Percentiles rank a stretch among this genome's conserved stretches.
These are phyloP conservation scores for Pontoporia blainvillei DNA, from an alignment of 2,113 vertebrate species.

Conservation along the genomic window DNA sequence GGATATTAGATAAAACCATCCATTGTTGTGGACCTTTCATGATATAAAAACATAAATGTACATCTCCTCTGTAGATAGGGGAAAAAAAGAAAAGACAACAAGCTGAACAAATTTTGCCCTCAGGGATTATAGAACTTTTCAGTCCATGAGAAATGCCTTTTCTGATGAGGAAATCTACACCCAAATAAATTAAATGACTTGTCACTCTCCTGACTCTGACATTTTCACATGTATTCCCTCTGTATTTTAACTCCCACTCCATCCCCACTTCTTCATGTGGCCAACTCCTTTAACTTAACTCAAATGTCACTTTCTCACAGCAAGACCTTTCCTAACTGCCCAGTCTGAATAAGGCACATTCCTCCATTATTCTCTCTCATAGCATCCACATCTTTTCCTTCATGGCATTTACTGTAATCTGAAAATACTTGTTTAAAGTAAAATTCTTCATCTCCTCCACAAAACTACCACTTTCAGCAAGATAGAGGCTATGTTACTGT, in stretches of 20 bases:
- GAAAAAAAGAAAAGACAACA: neutral
- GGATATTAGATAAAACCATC: neutral
- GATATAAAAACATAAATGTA: neutral
- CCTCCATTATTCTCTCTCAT: neutral
- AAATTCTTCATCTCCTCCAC: neutral
- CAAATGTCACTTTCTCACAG: neutral
- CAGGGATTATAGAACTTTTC: neutral
- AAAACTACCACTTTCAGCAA: neutral
- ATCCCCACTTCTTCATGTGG: neutral
- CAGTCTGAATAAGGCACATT: neutral
- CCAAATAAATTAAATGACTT: neutral
- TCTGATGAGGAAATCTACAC: neutral
- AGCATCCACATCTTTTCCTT: neutral
- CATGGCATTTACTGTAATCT: neutral
- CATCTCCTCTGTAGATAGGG: neutral
- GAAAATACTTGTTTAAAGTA: constrained; percentile 11
- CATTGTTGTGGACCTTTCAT: neutral
- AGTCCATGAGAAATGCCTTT: neutral
- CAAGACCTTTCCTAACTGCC: neutral
- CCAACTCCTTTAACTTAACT: neutral
- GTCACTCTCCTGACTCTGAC: neutral
- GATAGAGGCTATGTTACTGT: neutral
- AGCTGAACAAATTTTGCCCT: neutral
- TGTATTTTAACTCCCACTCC: neutral
- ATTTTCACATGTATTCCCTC: neutral